Percentiles rank a stretch among this genome's conserved stretches.
Conservation (phyloP, 2,888 invertebrate species). For the Protophormia terraenovae region DNA sequence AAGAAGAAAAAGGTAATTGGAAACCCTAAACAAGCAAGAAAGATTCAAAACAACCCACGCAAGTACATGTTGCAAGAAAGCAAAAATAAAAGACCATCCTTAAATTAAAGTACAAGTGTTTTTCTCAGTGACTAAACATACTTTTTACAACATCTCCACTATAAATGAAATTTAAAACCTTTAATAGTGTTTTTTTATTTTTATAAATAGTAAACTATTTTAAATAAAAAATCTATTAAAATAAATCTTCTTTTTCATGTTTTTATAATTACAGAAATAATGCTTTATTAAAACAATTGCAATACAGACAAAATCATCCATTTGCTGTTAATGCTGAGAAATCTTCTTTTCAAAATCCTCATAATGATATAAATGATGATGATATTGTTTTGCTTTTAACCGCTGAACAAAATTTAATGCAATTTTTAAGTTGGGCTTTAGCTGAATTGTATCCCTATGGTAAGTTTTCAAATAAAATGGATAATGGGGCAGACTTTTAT, state of each 20-base stretch:
- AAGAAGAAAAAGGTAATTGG: slow-evolving; percentile 28
- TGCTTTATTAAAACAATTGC: slow-evolving; percentile 30
- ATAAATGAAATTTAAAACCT: slow-evolving; percentile 45
- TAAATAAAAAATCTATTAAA: neutral
- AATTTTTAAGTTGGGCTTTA: slow-evolving; percentile 79
- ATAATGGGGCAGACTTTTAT: slow-evolving; percentile 73
- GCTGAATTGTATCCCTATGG: slow-evolving; percentile 74
- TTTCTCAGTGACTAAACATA: slow-evolving; percentile 1
- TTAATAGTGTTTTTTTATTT: slow-evolving; percentile 34
- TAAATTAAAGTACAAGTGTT: slow-evolving; percentile 61
- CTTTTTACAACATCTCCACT: neutral
- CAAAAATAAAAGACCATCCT: slow-evolving; percentile 50
- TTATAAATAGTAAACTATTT: too few species aligned
- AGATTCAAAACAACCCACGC: slow-evolving; percentile 58
- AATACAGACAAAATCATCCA: neutral
- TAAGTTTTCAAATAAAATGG: slow-evolving; percentile 52
- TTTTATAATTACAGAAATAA: slow-evolving; percentile 43
- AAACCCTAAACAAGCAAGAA: slow-evolving; percentile 39
- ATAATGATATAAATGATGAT: slow-evolving; percentile 38
- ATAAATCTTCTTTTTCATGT: neutral
- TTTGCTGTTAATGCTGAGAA: neutral
- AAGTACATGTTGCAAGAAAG: slow-evolving; percentile 7
- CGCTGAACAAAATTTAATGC: slow-evolving; percentile 77
- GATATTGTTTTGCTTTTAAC: slow-evolving; percentile 76
- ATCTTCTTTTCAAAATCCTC: neutral